Conservation (phyloP, 2,113 vertebrate species). For the Daphoenositta chrysoptera region DNA sequence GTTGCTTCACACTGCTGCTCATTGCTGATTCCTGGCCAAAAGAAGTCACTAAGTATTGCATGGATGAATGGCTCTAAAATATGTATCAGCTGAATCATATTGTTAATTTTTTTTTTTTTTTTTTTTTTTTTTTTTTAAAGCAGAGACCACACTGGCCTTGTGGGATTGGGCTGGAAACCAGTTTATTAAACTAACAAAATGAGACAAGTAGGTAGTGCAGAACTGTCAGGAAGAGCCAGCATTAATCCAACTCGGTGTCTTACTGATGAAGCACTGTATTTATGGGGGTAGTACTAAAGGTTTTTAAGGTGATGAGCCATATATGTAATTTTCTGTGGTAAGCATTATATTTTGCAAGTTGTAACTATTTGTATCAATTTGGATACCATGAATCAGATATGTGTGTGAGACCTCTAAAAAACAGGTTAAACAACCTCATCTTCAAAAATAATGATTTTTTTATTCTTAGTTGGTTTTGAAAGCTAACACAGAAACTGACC, state of each 20-base stretch:
- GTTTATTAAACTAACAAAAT: constrained; percentile 15
- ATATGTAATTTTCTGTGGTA: not conserved
- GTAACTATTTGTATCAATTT: not conserved
- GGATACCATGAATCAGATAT: not conserved
- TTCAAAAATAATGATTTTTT: not conserved
- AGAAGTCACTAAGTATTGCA: not conserved
- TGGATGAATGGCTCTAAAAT: constrained; percentile 6
- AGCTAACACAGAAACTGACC: not conserved
- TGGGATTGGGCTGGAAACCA: not conserved
- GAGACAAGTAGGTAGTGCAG: not conserved
- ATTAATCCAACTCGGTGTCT: not conserved
- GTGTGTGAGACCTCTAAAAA: not conserved
- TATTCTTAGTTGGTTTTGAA: not conserved
- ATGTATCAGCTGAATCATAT: not conserved
- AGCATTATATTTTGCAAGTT: not conserved
- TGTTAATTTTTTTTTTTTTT: not conserved
- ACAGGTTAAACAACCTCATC: not conserved
- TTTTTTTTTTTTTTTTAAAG: not conserved
- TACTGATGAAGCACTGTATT: not conserved
- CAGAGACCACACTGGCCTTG: not conserved
- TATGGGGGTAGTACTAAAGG: not conserved
- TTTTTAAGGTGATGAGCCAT: not conserved
- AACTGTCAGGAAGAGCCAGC: not conserved
- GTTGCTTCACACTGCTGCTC: not conserved
- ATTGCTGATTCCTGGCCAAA: not conserved